A percentile compares a stretch with the other conserved stretches of the same genome.
These are phyloP conservation scores for Poecilia gillii DNA, from an alignment of 2,797 vertebrate genomes.

Conservation along the genomic window DNA sequence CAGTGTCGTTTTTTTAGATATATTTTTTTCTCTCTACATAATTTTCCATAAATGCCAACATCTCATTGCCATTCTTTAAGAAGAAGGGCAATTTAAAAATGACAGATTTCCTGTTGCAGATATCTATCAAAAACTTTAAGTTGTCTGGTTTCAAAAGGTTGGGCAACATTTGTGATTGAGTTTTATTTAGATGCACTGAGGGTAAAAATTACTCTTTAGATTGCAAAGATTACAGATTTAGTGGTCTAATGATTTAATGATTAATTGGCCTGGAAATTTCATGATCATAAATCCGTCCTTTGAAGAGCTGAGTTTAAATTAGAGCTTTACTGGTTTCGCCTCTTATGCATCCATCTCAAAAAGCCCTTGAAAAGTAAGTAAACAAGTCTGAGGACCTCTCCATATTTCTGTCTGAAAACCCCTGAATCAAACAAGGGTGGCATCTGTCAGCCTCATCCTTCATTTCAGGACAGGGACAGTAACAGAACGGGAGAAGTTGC, in stretches of 20 bases:
- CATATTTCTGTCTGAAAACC: constrained; percentile 34
- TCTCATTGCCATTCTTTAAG: background rate
- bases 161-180: background rate
- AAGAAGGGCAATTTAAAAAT: background rate
- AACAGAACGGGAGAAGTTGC: constrained; percentile 43
- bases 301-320: background rate
- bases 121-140: background rate
- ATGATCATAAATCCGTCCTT: background rate
- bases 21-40: background rate
- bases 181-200: background rate
- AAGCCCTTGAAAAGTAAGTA: constrained; percentile 22
- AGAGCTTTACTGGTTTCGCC: background rate
- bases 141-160: background rate
- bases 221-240: background rate
- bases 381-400: constrained; percentile 4
- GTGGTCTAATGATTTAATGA: background rate
- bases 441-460: constrained; percentile 38
- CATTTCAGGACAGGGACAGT: constrained; percentile 27
- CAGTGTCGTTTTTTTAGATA: background rate
- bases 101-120: background rate
- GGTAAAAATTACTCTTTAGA: background rate
- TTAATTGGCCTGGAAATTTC: background rate
- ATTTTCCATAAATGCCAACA: background rate
- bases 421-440: constrained; percentile 16
- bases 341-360: background rate